A percentile compares a stretch with the other conserved stretches of the same genome.
Evolutionary conservation across 2,888 invertebrate genomes (phyloP).

Genomic region (Mystacides longicornis): DNA sequence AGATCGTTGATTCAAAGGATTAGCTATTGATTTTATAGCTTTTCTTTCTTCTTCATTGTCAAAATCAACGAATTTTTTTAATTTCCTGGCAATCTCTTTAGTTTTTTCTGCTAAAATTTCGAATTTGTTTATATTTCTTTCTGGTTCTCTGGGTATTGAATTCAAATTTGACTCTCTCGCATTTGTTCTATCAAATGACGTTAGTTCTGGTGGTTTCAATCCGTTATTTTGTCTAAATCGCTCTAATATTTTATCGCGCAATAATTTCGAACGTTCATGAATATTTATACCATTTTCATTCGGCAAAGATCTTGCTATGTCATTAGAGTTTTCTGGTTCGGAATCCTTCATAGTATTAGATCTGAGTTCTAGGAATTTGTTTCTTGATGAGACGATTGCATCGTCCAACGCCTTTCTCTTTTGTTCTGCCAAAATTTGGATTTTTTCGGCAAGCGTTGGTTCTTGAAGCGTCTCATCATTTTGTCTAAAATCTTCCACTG

Average conservation of each 20-base stretch:
- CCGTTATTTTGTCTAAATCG: neutral
- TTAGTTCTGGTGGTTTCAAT: neutral
- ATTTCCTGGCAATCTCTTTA: neutral
- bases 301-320: neutral
- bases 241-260: neutral
- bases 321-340: conserved; percentile 4
- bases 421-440: too few relatives aligned
- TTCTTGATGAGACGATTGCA: too few relatives aligned
- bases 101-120: neutral
- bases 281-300: neutral
- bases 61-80: neutral
- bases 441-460: too few relatives aligned
- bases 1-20: neutral
- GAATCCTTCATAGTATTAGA: neutral
- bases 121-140: neutral
- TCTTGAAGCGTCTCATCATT: too few relatives aligned
- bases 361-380: too few relatives aligned
- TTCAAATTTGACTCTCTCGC: too few relatives aligned
- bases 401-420: too few relatives aligned
- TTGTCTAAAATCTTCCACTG: too few relatives aligned
- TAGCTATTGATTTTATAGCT: neutral
- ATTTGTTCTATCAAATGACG: neutral
- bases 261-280: neutral
- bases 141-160: neutral
- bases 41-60: neutral